Base-by-base conservation (phyloP, 2,797 vertebrate genomes). In the Rhyacichthys aspro region DNA sequence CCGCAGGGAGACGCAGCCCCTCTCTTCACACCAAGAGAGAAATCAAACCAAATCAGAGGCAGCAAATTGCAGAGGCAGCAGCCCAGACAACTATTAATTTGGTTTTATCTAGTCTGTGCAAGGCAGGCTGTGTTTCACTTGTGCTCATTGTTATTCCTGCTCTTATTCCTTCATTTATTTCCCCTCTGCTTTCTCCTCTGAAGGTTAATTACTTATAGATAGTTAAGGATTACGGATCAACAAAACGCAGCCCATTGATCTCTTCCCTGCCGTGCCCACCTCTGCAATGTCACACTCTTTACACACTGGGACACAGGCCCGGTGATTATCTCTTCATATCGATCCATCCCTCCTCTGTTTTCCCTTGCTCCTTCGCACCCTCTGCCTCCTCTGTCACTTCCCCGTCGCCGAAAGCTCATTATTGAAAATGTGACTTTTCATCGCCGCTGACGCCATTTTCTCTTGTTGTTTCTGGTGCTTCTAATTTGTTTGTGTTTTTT, bases 151-250 rank as follows among this genome's bases (percentile, higher is more conserved):
- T 63, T 78, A 86, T 89, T 87, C 85, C 55, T 37, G 14, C 56
- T 39, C 72, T 83, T 64, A 65, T 76, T 84, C 58, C 75, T 70
- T 50, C 59, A 57, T 81, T 79, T 85, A 66, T 76, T 84, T 75
- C 67, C 72, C 34, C 55, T 50, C 74, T 63, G 71, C 75, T 50
- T 86, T 81, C 83, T 88, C 80, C 82, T 87, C 83, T 88, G 85
- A 90, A 90, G 88, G 90, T 90, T 90, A 90, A 91, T 91, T 90
- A 90, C 88, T 90, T 90, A 82, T 86, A 89, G 89, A 91, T 88
- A 90, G 90, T 89, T 87, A 87, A 76, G 87, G 87, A 91, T 90
- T 90, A 88, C 84, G 17, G 82, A 86, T 90, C 84, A 88, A 86
- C 82, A 81, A 78, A 85, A 87, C 81, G 83, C 75, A 82, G 78